These are phyloP conservation scores for Metopia argyrocephala DNA, from an alignment of 2,888 invertebrate genomes.

Conservation along the genomic window DNA sequence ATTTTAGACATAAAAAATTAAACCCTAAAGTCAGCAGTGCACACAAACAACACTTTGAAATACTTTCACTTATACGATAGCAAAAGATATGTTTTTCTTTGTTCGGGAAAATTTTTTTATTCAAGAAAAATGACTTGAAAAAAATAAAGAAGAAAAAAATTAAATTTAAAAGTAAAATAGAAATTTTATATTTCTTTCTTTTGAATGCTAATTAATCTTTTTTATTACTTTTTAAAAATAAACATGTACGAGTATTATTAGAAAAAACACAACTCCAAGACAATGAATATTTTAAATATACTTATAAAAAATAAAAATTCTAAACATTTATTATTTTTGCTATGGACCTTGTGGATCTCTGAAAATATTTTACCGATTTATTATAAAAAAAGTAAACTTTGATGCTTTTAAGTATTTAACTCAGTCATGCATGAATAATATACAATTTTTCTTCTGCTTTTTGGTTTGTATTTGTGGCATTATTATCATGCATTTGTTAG, in stretches of 20 bases:
- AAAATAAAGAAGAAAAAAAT: background rate
- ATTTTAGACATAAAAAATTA: background rate
- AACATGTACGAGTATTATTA: background rate
- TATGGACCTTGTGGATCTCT: no score
- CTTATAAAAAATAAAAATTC: no score
- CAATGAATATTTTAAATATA: no score
- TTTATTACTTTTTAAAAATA: no score
- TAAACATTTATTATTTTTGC: no score
- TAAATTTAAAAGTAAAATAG: no score
- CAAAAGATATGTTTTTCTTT: background rate
- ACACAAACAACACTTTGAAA: background rate
- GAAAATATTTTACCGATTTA: no score
- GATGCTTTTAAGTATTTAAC: constrained; percentile 57
- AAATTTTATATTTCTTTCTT: background rate
- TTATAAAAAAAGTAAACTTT: no score
- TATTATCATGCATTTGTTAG: constrained; percentile 1
- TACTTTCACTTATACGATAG: constrained; percentile 37
- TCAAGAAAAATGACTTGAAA: no score
- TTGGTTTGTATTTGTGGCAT: background rate
- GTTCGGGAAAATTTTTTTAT: no score
- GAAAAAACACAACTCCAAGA: background rate
- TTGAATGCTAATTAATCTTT: background rate
- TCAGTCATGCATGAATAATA: constrained; percentile 51
- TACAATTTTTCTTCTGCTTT: constrained; percentile 6
- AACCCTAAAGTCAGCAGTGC: background rate